Conservation (phyloP, 2,113 vertebrate species). For the Neofelis nebulosa region DNA sequence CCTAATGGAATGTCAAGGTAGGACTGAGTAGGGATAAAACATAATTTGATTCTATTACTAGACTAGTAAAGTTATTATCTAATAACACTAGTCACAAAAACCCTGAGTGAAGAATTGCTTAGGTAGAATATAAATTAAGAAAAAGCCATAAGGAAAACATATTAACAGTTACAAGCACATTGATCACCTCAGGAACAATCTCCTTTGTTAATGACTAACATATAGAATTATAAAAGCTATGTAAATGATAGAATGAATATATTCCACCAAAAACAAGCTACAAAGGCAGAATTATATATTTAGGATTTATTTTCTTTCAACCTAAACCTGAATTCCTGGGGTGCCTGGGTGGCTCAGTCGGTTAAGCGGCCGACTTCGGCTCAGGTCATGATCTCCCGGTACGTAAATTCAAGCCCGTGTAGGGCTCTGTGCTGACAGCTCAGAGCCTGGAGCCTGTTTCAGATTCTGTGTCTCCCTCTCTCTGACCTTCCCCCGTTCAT, state of each 20-base stretch:
- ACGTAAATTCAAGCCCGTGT: too few relatives aligned
- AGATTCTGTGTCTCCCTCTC: too few relatives aligned
- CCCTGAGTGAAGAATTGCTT: background rate
- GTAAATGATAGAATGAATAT: background rate
- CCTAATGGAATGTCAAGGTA: background rate
- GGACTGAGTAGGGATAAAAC: background rate
- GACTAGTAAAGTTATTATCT: background rate
- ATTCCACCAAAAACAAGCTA: constrained; percentile 53
- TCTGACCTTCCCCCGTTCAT: too few relatives aligned
- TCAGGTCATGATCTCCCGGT: too few relatives aligned
- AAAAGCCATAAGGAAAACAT: background rate
- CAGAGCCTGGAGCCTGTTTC: too few relatives aligned
- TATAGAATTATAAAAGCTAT: constrained; percentile 26
- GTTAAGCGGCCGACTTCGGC: too few relatives aligned
- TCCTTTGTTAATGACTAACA: constrained; percentile 49
- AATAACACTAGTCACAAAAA: background rate
- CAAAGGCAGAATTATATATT: constrained; percentile 74
- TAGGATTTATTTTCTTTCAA: constrained; percentile 77
- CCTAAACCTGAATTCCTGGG: constrained; percentile 75
- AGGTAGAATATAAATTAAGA: background rate
- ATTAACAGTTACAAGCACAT: background rate
- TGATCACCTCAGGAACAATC: constrained; percentile 33
- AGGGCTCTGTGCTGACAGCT: too few relatives aligned
- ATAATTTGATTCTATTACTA: background rate
- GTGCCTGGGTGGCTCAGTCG: too few relatives aligned